Evolutionary conservation across 1,140 invertebrate genomes (phyloP).

Genomic region (Pseudomyrmex sp.): DNA sequence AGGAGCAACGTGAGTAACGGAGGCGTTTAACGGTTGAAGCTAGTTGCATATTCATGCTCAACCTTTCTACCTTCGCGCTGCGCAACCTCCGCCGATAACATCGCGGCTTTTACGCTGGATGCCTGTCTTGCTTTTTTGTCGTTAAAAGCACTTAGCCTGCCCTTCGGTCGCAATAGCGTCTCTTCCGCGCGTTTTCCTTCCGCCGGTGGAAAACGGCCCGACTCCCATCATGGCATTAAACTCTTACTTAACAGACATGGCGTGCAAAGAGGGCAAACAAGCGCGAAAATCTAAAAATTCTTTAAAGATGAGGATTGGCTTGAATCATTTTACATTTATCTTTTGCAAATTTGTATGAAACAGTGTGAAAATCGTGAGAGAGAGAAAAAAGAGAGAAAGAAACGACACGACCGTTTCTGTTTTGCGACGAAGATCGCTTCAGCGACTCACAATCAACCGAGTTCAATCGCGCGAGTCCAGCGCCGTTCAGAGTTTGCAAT

Average conservation of each 20-base stretch:
- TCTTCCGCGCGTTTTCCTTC: conserved; percentile 58
- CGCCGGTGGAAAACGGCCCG: conserved; percentile 38
- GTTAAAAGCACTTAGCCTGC: conserved; percentile 72
- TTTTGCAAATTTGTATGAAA: background rate
- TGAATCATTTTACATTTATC: background rate
- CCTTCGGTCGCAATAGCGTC: conserved; percentile 66
- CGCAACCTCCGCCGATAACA: conserved; percentile 72
- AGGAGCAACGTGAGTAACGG: conserved; percentile 73
- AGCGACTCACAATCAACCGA: conserved; percentile 22
- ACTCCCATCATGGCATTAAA: conserved; percentile 45
- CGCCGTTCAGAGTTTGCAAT: conserved; percentile 53
- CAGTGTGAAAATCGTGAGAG: background rate
- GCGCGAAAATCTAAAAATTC: background rate
- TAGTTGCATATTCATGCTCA: conserved; percentile 76
- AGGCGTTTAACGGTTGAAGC: conserved; percentile 74
- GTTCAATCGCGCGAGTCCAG: conserved; percentile 26
- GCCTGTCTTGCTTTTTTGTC: conserved; percentile 69
- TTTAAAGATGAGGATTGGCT: background rate
- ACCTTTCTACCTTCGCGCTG: conserved; percentile 69
- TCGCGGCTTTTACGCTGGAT: conserved; percentile 67
- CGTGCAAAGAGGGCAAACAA: conserved; percentile 37
- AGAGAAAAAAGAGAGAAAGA: background rate
- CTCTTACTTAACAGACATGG: conserved; percentile 55
- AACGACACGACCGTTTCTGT: background rate
- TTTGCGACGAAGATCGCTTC: conserved; percentile 20